phyloP scores from a whole-genome alignment of 2,888 invertebrate species.

The Panzeria rudis region DNA sequence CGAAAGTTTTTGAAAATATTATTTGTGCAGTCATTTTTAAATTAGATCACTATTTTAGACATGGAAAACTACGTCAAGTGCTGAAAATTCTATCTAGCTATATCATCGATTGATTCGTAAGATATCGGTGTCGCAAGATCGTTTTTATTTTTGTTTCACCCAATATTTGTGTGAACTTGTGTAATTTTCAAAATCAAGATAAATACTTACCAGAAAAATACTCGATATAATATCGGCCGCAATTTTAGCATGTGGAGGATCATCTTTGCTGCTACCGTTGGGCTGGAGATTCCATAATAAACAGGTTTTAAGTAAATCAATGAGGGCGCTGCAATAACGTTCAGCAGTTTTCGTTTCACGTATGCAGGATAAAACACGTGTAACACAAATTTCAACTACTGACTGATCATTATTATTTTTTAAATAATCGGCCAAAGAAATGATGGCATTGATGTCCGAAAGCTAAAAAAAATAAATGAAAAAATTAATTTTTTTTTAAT shows the following conservation, averaged over 20 bases:
- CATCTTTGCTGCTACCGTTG: conserved; percentile 88
- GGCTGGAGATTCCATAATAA: conserved; percentile 94
- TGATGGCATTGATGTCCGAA: conserved; percentile 91
- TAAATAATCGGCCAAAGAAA: conserved; percentile 92
- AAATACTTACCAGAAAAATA: conserved; percentile 91
- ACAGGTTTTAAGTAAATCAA: conserved; percentile 93
- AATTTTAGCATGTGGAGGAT: conserved; percentile 98
- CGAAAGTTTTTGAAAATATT: no score
- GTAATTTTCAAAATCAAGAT: not conserved
- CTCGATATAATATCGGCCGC: conserved; percentile 97
- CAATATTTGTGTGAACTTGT: not conserved
- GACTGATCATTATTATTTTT: conserved; percentile 96
- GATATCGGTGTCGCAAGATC: no score
- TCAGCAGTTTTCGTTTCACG: conserved; percentile 94
- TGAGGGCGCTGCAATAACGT: conserved; percentile 91
- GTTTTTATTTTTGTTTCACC: not conserved
- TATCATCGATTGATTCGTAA: no score
- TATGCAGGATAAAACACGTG: conserved; percentile 94
- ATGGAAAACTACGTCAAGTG: no score
- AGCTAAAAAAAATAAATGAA: conserved; percentile 83
- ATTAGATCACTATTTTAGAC: no score
- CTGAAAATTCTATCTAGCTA: no score
- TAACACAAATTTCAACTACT: conserved; percentile 97
- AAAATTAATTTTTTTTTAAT: not conserved
- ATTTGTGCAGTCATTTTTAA: no score